Evolutionary conservation across 1,140 invertebrate species (phyloP).

Genomic region (Archivesica marissinica): DNA sequence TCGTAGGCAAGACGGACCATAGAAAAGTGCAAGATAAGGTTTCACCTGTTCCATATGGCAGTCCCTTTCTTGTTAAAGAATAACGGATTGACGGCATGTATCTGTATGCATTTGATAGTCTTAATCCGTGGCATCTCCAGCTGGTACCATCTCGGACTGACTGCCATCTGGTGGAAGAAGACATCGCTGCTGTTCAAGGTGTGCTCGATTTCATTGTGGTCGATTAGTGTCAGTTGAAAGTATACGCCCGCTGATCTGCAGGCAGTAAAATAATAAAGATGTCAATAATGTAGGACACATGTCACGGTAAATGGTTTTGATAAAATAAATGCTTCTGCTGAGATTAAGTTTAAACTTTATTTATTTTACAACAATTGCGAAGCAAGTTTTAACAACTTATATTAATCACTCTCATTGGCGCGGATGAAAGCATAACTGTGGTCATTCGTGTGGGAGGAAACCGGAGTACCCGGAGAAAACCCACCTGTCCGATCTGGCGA

Average conservation of each 20-base stretch:
- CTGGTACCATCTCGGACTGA: constrained; percentile 70
- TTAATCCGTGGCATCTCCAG: constrained; percentile 66
- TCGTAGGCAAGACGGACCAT: too few species aligned
- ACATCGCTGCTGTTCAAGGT: constrained; percentile 62
- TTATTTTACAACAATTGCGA: too few species aligned
- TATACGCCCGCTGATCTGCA: constrained; percentile 69
- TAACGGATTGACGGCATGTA: constrained; percentile 73
- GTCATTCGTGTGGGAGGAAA: too few species aligned
- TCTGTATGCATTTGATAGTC: constrained; percentile 61
- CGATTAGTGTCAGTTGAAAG: constrained; percentile 72
- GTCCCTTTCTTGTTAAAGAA: constrained; percentile 70
- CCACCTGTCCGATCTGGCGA: too few species aligned
- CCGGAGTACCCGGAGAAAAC: too few species aligned
- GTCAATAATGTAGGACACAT: neutral
- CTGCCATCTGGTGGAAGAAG: constrained; percentile 70
- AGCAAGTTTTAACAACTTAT: too few species aligned
- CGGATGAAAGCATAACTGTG: too few species aligned
- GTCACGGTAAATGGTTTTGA: too few species aligned
- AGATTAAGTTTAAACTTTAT: too few species aligned
- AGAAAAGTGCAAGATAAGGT: too few species aligned
- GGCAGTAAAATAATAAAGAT: constrained; percentile 7
- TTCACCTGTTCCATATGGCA: constrained; percentile 71
- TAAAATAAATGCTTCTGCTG: too few species aligned
- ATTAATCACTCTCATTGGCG: too few species aligned
- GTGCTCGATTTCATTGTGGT: constrained; percentile 67